Evolutionary conservation across 2,888 invertebrate species (phyloP), one percentile per base, ranked within the genome.

Genomic region (Reticulitermes lucifugus): DNA sequence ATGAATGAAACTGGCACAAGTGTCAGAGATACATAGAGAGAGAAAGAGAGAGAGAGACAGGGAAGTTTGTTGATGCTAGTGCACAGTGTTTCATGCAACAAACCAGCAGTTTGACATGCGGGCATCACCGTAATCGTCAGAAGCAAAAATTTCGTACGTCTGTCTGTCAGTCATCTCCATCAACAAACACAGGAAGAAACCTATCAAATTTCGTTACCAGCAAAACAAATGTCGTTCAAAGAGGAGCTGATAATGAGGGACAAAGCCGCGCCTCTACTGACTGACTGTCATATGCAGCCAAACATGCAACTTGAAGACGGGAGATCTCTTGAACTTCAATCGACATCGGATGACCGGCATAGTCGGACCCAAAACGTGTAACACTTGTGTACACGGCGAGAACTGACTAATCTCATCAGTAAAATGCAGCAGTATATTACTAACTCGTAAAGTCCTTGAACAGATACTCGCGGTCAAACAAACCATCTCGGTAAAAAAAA

Each of bases 161-260:
- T 18, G 75, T 55, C 84, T 18, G 75, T 55, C 84, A 77, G 73
- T 73, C 84, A 65, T 35, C 77, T 2, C 51, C 73, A n/a, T n/a
- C 71, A 73, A 21, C 65, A 70, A 70, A 73, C 73, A 82, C 82
- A 43, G 60, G 82, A 83, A 70, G 35, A n/a, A 83, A 70, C 51
- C 73, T 43, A 73, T 73, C 43, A 83, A 51, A 65, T 43, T 65
- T 82, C 60, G 59, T 41, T 70, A 29, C 82, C 60, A 82, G 65
- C 41, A 82, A 82, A 60, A 82, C 35, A 65, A 22, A 14, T 3
- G 55, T n/a, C 65, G 14, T 65, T n/a, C 65, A n/a, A 25, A 65
- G 65, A 9, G 60, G n/a, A 22, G 22, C 22, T 21, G 0, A 60
- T n/a, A 60, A 21, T 21, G 60, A 60, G 18, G 14, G 14, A 55